Evolutionary conservation across 1,140 invertebrate genomes (phyloP).

Genomic region (Tribolium castaneum): DNA sequence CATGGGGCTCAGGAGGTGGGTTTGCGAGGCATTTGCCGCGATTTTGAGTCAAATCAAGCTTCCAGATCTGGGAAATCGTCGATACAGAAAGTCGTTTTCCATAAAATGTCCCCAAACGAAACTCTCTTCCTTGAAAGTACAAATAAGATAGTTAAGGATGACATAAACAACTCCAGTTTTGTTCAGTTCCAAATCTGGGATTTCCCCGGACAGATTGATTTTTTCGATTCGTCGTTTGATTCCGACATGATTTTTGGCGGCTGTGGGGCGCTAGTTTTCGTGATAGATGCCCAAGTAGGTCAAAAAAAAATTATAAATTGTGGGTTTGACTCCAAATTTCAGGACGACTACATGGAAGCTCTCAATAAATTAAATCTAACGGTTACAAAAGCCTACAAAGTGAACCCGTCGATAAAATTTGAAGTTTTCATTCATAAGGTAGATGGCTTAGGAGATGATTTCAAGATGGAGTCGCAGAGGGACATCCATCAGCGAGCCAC

Average conservation of each 20-base stretch:
- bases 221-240: slow-evolving; percentile 96
- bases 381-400: slow-evolving; percentile 94
- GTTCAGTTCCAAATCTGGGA: slow-evolving; percentile 99
- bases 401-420: slow-evolving; percentile 97
- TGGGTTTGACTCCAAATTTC: slow-evolving; percentile 56
- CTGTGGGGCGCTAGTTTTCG: slow-evolving; percentile 97
- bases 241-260: slow-evolving; percentile 95
- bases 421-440: slow-evolving; percentile 99
- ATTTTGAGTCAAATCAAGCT: background rate
- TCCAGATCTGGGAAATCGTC: slow-evolving; percentile 99
- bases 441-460: slow-evolving; percentile 97
- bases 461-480: slow-evolving; percentile 98
- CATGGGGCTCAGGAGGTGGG: slow-evolving; percentile 88
- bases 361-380: slow-evolving; percentile 92
- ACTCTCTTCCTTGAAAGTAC: slow-evolving; percentile 99
- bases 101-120: slow-evolving; percentile 99
- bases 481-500: slow-evolving; percentile 97
- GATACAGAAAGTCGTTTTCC: slow-evolving; percentile 99
- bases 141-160: slow-evolving; percentile 98
- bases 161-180: slow-evolving; percentile 97
- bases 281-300: slow-evolving; percentile 96
- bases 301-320: background rate
- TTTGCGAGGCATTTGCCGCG: background rate
- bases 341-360: slow-evolving; percentile 98
- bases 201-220: slow-evolving; percentile 98